Percentiles rank a stretch among this genome's conserved stretches.
Conservation (phyloP, 2,113 vertebrate species). For the Notechis scutatus region DNA sequence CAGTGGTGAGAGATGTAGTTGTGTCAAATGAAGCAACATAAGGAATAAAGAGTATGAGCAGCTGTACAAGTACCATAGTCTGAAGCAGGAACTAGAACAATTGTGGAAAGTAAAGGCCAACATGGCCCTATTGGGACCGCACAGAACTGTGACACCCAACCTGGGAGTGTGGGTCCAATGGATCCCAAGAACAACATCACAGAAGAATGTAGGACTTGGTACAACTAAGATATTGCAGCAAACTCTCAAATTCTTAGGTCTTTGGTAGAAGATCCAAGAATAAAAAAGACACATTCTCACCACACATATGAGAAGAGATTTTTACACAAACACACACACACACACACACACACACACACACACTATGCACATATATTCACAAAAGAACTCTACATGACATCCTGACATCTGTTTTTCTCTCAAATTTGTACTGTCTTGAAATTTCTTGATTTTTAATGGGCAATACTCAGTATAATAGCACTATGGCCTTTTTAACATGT, state of each 20-base stretch:
- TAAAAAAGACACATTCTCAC: neutral
- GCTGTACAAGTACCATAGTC: no score
- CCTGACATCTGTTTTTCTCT: neutral
- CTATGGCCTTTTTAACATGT: slow-evolving; percentile 25
- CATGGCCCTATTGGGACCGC: no score
- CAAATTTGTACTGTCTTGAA: neutral
- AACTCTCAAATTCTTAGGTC: neutral
- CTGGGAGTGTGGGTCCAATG: no score
- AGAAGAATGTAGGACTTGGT: neutral
- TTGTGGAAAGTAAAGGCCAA: no score
- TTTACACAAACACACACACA: no score
- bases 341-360: no score
- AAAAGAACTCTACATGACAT: neutral
- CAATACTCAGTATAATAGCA: neutral
- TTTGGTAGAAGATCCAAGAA: neutral
- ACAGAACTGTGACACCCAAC: no score
- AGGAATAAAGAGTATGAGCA: no score
- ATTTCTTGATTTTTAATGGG: neutral
- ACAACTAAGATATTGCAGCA: neutral
- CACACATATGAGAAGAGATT: neutral
- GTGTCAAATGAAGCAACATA: no score
- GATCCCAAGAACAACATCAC: neutral
- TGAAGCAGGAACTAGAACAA: no score
- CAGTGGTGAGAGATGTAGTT: no score
- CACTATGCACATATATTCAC: neutral